Evolutionary conservation across 23 tunicate genomes (phyloP).

Genomic region (Styela clava): DNA sequence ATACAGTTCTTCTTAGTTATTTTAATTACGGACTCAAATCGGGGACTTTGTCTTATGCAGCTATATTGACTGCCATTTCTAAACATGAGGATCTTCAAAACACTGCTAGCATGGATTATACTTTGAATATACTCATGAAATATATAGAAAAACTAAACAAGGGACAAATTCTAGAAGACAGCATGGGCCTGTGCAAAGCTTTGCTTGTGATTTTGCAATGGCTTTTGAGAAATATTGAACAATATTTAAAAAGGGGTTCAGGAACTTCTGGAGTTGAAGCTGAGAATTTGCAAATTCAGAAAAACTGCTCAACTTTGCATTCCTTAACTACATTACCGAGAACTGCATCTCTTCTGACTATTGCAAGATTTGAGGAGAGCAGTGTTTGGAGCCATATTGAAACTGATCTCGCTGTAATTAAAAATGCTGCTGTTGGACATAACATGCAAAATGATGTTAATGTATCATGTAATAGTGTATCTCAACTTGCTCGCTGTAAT

Average conservation of each 20-base stretch:
- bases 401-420: constrained; percentile 76
- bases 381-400: constrained; percentile 92
- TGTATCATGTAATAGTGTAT: constrained; percentile 64
- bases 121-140: constrained; percentile 33
- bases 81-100: constrained; percentile 82
- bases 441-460: constrained; percentile 50
- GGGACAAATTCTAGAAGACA: constrained; percentile 56
- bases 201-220: constrained; percentile 67
- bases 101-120: constrained; percentile 50
- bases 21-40: constrained; percentile 48
- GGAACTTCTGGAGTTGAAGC: constrained; percentile 26
- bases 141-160: constrained; percentile 33
- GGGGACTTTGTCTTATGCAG: constrained; percentile 63
- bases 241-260: constrained; percentile 50
- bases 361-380: constrained; percentile 92
- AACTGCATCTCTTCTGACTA: constrained; percentile 58
- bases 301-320: constrained; percentile 45
- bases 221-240: constrained; percentile 81
- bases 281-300: constrained; percentile 35
- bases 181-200: constrained; percentile 66
- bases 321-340: constrained; percentile 56
- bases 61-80: constrained; percentile 78
- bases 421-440: constrained; percentile 64
- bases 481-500: constrained; percentile 69
- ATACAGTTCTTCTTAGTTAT: constrained; percentile 39